Conservation (phyloP, 2,113 vertebrate genomes). For the Pterocles burchelli region DNA sequence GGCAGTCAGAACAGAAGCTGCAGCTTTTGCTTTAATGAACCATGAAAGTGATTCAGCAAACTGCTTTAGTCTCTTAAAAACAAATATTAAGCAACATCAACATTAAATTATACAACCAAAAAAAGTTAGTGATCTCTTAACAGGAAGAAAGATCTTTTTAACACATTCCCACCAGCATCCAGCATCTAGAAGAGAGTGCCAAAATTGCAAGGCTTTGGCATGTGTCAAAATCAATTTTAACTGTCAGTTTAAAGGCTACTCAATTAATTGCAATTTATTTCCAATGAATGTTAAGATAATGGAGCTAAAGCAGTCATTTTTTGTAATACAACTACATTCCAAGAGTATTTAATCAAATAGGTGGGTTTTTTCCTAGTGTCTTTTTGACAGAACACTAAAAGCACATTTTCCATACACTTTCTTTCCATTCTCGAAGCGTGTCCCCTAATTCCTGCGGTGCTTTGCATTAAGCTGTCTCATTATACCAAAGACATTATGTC, state of each 20-base stretch:
- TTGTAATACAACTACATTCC: not conserved
- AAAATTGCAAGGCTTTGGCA: not conserved
- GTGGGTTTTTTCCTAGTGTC: not conserved
- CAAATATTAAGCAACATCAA: conserved; percentile 53
- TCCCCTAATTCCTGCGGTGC: conserved; percentile 49
- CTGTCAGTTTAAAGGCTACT: conserved; percentile 29
- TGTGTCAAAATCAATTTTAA: conserved; percentile 12
- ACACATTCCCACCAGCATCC: not conserved
- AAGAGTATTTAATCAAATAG: conserved; percentile 30
- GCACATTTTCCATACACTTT: conserved; percentile 7
- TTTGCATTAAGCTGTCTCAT: conserved; percentile 58
- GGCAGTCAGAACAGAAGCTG: conserved; percentile 63
- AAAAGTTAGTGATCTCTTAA: not conserved
- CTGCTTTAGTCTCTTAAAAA: conserved; percentile 65
- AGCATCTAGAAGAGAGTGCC: not conserved
- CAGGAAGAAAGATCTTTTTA: not conserved
- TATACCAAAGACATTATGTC: conserved; percentile 60
- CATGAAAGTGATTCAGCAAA: conserved; percentile 69
- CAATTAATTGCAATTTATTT: conserved; percentile 45
- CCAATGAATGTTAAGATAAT: conserved; percentile 24
- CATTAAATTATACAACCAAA: conserved; percentile 18
- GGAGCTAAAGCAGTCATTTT: not conserved
- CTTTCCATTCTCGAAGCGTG: conserved; percentile 9
- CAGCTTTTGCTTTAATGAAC: conserved; percentile 64
- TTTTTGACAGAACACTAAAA: not conserved